Conservation (phyloP, 2,113 vertebrate genomes). For the Gopherus flavomarginatus region DNA sequence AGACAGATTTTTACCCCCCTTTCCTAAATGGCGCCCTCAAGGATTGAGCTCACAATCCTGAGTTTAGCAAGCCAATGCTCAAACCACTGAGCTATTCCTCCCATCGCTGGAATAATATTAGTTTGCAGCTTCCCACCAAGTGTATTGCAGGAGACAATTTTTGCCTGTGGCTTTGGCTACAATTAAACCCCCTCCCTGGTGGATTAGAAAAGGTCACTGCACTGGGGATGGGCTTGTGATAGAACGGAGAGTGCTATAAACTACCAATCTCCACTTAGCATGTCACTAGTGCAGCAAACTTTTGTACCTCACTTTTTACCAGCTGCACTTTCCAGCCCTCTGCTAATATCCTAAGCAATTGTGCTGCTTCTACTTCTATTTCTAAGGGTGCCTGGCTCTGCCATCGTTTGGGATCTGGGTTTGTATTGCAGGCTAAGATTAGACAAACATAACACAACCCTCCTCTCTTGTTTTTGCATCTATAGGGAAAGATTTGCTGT, state of each 20-base stretch:
- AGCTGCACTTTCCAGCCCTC: not conserved
- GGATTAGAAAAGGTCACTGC: not conserved
- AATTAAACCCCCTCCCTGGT: not conserved
- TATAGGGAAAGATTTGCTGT: not conserved
- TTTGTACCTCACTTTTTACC: not conserved
- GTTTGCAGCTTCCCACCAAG: not conserved
- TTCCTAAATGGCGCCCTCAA: no score
- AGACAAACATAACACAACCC: not conserved
- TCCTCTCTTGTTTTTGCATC: not conserved
- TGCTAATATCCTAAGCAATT: not conserved
- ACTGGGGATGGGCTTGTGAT: not conserved
- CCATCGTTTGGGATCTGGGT: not conserved
- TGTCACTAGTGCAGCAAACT: not conserved
- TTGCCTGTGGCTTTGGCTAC: not conserved
- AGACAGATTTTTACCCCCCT: no score
- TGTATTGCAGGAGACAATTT: not conserved
- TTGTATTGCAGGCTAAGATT: not conserved
- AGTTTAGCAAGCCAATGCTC: no score
- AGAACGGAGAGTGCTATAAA: not conserved
- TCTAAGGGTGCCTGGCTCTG: not conserved
- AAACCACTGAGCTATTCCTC: no score
- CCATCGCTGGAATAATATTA: not conserved
- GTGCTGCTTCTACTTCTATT: not conserved
- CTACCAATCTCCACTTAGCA: not conserved
- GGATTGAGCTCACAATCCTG: no score